Percentiles rank a stretch among this genome's conserved stretches.
phyloP scores from a whole-genome alignment of 2,888 invertebrate genomes.

The Gasteruption jaculator region DNA sequence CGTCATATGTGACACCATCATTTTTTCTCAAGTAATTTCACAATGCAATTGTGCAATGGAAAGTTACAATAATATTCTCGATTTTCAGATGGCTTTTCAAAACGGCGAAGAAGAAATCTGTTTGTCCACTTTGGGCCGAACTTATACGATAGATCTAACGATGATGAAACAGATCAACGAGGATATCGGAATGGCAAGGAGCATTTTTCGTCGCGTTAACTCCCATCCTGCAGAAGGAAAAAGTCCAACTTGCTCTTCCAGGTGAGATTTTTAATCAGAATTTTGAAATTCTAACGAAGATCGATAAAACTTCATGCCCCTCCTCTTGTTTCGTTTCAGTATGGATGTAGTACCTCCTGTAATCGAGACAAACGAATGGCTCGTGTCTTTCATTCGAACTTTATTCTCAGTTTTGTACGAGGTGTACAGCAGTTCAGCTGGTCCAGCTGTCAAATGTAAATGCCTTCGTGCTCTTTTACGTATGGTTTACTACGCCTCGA shows the following conservation, averaged over 20 bases:
- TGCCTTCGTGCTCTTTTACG: conserved; percentile 92
- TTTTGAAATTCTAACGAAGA: conserved; percentile 4
- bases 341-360: conserved; percentile 49
- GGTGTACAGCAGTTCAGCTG: conserved; percentile 97
- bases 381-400: conserved; percentile 62
- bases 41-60: background rate
- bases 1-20: background rate
- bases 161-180: conserved; percentile 99
- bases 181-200: conserved; percentile 90
- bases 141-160: conserved; percentile 94
- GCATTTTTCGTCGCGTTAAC: conserved; percentile 78
- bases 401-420: conserved; percentile 94
- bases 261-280: conserved; percentile 26
- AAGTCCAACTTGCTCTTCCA: conserved; percentile 46
- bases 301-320: conserved; percentile 4
- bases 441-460: conserved; percentile 95
- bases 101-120: conserved; percentile 94
- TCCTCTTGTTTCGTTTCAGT: conserved; percentile 28
- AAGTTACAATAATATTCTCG: background rate
- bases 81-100: conserved; percentile 71
- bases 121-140: conserved; percentile 85
- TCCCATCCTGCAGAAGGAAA: conserved; percentile 58
- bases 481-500: conserved; percentile 92
- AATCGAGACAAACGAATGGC: conserved; percentile 49
- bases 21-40: conserved; percentile 1